Percentiles rank a stretch among this genome's conserved stretches.
Evolutionary conservation across 2,888 invertebrate species (phyloP).

Genomic region (Dryadula phaetusa): DNA sequence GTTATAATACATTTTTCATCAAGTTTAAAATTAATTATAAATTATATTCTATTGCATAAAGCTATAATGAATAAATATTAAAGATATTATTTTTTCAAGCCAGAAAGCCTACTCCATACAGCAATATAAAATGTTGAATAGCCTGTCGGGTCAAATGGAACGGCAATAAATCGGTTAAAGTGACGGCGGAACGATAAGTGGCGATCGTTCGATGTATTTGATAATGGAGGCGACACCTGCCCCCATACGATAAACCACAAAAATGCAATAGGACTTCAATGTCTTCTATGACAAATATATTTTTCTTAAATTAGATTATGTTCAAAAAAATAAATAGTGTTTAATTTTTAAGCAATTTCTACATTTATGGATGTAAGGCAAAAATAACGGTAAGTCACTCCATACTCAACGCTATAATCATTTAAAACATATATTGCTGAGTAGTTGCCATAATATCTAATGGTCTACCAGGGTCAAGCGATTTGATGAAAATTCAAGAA

Average conservation of each 20-base stretch:
- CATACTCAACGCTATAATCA: too few relatives aligned
- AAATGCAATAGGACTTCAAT: slow-evolving; percentile 36
- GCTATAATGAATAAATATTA: slow-evolving; percentile 1
- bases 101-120: slow-evolving; percentile 18
- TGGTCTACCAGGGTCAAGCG: too few relatives aligned
- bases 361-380: not conserved
- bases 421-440: too few relatives aligned
- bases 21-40: slow-evolving; percentile 10
- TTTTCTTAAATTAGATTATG: slow-evolving; percentile 1
- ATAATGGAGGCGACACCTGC: slow-evolving; percentile 68
- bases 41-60: not conserved
- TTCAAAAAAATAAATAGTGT: too few relatives aligned
- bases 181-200: slow-evolving; percentile 62
- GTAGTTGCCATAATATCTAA: too few relatives aligned
- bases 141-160: slow-evolving; percentile 43
- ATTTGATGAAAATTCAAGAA: too few relatives aligned
- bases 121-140: slow-evolving; percentile 44
- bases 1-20: not conserved
- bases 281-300: slow-evolving; percentile 1
- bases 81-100: slow-evolving; percentile 7
- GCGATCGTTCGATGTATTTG: slow-evolving; percentile 66
- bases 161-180: slow-evolving; percentile 49
- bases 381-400: too few relatives aligned
- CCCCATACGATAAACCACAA: slow-evolving; percentile 46
- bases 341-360: too few relatives aligned